Base-by-base conservation (phyloP, 2,888 invertebrate genomes). In the Villa cingulata region DNA sequence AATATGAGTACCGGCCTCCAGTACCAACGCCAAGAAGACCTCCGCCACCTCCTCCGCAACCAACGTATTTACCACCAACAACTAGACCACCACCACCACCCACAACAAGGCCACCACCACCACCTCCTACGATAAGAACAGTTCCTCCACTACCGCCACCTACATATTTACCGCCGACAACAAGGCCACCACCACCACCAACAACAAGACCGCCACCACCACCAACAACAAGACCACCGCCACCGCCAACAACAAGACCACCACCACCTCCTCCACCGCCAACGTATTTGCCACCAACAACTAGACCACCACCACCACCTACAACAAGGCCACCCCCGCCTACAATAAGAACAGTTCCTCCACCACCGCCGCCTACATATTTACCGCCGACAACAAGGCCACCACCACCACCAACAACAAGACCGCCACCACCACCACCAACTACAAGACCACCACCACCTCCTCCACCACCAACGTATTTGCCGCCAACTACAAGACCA, bases 321-420 rank as follows among this genome's bases (percentile, higher is more conserved):
- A n/a, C 34, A 34, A 14, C 20, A 9, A 16, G 16, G 19, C 43
- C 43, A 17, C 36, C 43, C 5, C 43, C 43, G 4, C 34, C 43
- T 57, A 57, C 56, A 61, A 65, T 63, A 62, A 59, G 63, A 23
- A n/a, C n/a, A n/a, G n/a, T n/a, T n/a, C 23, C 23, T 4, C 23
- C 23, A 23, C 3, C 16, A 5, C 37, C 37, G 4, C 37, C 37
- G 17, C n/a, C 37, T 3, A 37, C 37, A 17, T 17, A 6, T 4
- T 9, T 32, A 9, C 38, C 45, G 14, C 37, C 37, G 5, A n/a
- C n/a, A n/a, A n/a, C n/a, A n/a, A n/a, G n/a, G n/a, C 34, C 40
- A 19, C 45, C 45, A 15, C 37, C 38, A 29, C 10, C 27, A 3
- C 44, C 16, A 3, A n/a, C 23, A 20, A 5, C 20, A 5, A 5